phyloP scores from a whole-genome alignment of 2,888 invertebrate genomes.

The Drosophila prolongata region DNA sequence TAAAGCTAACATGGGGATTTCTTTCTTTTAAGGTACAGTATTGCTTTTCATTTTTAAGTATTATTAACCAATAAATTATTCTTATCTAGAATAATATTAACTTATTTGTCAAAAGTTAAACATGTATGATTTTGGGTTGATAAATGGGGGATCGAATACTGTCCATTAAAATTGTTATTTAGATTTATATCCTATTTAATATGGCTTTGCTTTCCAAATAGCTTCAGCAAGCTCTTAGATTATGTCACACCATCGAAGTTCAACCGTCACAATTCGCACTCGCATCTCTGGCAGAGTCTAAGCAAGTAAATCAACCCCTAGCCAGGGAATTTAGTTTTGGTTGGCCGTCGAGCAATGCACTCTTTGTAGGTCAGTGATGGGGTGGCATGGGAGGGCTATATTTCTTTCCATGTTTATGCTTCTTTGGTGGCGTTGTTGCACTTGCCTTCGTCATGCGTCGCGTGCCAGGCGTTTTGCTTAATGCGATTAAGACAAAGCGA shows the following conservation, averaged over 20 bases:
- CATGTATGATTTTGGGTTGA: no score
- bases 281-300: slow-evolving; percentile 40
- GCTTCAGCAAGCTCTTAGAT: slow-evolving; percentile 2
- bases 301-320: slow-evolving; percentile 62
- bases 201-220: neutral
- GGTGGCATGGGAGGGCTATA: slow-evolving; percentile 26
- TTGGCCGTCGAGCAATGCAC: slow-evolving; percentile 64
- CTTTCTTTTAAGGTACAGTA: neutral
- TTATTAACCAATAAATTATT: no score
- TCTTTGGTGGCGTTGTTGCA: slow-evolving; percentile 11
- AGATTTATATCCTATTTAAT: no score
- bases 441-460: slow-evolving; percentile 58
- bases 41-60: no score
- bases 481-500: slow-evolving; percentile 67
- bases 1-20: neutral
- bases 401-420: neutral
- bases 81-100: no score
- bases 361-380: slow-evolving; percentile 73
- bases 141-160: no score
- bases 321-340: slow-evolving; percentile 44
- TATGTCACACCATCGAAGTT: slow-evolving; percentile 20
- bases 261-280: slow-evolving; percentile 13
- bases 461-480: slow-evolving; percentile 65
- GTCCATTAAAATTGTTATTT: no score
- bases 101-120: no score